phyloP scores from a whole-genome alignment of 2,113 vertebrate species.

The Lophotis ruficrista region DNA sequence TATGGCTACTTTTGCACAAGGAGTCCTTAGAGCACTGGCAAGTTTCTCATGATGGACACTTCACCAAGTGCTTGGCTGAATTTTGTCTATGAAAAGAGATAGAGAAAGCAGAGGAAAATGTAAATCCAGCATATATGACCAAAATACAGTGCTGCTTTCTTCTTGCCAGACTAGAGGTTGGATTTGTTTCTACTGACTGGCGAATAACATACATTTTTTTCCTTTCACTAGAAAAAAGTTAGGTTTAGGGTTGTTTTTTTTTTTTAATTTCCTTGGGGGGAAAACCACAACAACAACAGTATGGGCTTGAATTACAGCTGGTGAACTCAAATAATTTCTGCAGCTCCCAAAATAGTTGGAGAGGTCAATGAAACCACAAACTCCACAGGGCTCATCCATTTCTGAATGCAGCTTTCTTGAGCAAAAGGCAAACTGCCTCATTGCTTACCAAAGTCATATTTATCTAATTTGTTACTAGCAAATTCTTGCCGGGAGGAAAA shows the following conservation, averaged over 20 bases:
- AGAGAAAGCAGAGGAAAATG: neutral
- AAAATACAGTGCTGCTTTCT: conserved; percentile 8
- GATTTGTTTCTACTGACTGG: neutral
- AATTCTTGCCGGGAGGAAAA: neutral
- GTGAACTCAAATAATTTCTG: conserved; percentile 38
- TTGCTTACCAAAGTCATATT: conserved; percentile 13
- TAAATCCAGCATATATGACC: neutral
- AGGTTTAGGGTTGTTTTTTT: neutral
- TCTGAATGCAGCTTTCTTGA: neutral
- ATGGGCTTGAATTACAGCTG: conserved; percentile 13
- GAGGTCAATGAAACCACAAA: conserved; percentile 24
- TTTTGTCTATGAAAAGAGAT: neutral
- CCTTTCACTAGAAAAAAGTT: neutral
- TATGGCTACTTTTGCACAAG: neutral
- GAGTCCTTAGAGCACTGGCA: neutral
- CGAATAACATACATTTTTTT: conserved; percentile 8
- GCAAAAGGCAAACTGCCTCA: neutral
- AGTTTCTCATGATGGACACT: neutral
- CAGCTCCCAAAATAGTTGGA: conserved; percentile 23
- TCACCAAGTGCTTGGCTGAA: neutral
- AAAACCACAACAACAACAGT: neutral
- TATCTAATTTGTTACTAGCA: conserved; percentile 34
- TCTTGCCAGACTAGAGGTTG: neutral
- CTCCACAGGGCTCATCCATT: neutral
- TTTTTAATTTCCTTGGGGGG: neutral